Evolutionary conservation across 1,140 invertebrate genomes (phyloP), one percentile per base, ranked within the genome.

Genomic region (Pentalonia nigronervosa): DNA sequence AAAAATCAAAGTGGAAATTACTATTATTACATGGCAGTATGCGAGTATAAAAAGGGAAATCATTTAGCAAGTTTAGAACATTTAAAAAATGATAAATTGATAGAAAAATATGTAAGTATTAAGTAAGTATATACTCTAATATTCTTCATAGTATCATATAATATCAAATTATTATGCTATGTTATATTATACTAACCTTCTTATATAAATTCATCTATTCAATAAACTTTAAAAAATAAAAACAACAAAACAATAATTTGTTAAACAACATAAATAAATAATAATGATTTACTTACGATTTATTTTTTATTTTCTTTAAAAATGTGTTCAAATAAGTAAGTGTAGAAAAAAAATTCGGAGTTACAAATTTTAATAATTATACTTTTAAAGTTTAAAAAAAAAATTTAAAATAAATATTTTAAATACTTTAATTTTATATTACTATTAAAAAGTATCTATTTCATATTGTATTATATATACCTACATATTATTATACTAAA

Each of bases 21-120:
- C 8, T 30, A 50, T 53, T 93, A 93, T 84, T 93, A 93, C 34
- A 93, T 86, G 81, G 91, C 91, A 8, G 48, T 93, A 8, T 93
- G 91, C 21, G 34, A 86, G 23, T 86, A 93, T 25, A 93, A 93
- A 56, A 86, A 17, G 0, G 91, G 23, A 25, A 84, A 86, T 45
- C 25, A 84, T 93, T 50, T 30, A 86, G 48, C 8, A n/a, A 93
- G 91, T 41, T 93, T 93, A 53, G 81, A 86, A 41, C 30, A 41
- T 45, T 83, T 93, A 30, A 86, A 86, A 36, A 36, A 30, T 56
- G 21, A 92, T 48, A 36, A 48, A 50, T 9, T 92, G 45, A 50
- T 45, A 45, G 36, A 20, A n/a, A 90, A 90, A 45, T 36, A 67
- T 30, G 89, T 90, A 30, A 90, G 89, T 90, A 60, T 0, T 30